Evolutionary conservation across 1,140 invertebrate species (phyloP).

Genomic region (Oreohelix idahoensis): DNA sequence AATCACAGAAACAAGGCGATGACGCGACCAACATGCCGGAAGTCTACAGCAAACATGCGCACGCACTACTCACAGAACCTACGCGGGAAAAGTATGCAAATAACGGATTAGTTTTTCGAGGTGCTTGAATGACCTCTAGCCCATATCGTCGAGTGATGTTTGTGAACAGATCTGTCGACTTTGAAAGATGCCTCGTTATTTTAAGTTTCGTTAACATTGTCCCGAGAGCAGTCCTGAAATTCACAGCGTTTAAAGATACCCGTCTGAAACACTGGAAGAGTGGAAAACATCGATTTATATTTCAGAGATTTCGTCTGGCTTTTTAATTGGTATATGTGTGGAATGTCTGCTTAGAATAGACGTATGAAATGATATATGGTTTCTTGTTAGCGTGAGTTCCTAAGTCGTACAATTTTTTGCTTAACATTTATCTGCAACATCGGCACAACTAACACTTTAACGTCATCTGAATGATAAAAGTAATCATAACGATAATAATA

Average conservation of each 20-base stretch:
- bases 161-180: background rate
- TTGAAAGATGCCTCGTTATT: background rate
- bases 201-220: background rate
- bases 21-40: constrained; percentile 7
- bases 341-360: background rate
- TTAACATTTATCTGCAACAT: no score
- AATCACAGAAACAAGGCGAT: constrained; percentile 18
- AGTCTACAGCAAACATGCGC: constrained; percentile 7
- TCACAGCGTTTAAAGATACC: background rate
- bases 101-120: background rate
- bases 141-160: background rate
- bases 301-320: background rate
- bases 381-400: no score
- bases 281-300: background rate
- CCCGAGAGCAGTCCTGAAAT: background rate
- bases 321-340: background rate
- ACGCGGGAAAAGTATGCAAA: background rate
- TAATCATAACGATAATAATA: no score
- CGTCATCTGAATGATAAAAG: no score
- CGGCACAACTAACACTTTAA: no score
- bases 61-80: background rate
- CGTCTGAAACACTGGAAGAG: background rate
- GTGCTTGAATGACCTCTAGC: background rate
- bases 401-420: no score
- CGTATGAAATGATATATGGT: no score